phyloP scores from a whole-genome alignment of 2,797 vertebrate genomes.

The Acipenser oxyrinchus region DNA sequence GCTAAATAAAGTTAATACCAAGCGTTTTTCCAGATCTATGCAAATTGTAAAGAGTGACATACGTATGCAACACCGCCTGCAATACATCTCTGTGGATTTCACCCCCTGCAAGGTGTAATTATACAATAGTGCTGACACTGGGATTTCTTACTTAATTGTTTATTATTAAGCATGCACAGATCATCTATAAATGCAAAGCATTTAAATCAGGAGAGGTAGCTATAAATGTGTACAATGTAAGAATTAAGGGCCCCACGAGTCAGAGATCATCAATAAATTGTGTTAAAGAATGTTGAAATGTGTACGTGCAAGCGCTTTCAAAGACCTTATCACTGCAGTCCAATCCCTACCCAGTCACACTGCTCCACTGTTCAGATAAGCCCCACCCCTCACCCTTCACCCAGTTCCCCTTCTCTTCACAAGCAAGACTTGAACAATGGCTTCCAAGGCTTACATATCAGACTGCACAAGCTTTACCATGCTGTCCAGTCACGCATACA shows the following conservation, averaged over 20 bases:
- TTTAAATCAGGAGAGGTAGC: not conserved
- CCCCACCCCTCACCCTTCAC: slow-evolving; percentile 38
- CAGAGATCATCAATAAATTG: not conserved
- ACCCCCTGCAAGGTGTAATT: too few species aligned
- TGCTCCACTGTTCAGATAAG: not conserved
- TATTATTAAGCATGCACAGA: not conserved
- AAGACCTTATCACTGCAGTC: not conserved
- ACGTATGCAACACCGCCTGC: too few species aligned
- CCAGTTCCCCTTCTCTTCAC: slow-evolving; percentile 27
- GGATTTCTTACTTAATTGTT: too few species aligned
- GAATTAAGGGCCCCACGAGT: not conserved
- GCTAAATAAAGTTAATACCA: too few species aligned
- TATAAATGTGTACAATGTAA: not conserved
- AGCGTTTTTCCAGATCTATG: too few species aligned
- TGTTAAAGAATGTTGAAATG: too few species aligned
- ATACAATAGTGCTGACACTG: too few species aligned
- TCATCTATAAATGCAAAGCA: not conserved
- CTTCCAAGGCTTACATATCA: not conserved
- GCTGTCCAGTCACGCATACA: not conserved
- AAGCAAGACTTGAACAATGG: slow-evolving; percentile 6
- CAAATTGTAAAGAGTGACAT: too few species aligned
- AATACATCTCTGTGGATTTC: too few species aligned
- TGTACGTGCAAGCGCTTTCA: not conserved
- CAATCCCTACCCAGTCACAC: not conserved
- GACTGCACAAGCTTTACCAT: not conserved